Evolutionary conservation across 2,113 vertebrate species (phyloP), one percentile per base, ranked within the genome.

Genomic region (Austrofundulus limnaeus): DNA sequence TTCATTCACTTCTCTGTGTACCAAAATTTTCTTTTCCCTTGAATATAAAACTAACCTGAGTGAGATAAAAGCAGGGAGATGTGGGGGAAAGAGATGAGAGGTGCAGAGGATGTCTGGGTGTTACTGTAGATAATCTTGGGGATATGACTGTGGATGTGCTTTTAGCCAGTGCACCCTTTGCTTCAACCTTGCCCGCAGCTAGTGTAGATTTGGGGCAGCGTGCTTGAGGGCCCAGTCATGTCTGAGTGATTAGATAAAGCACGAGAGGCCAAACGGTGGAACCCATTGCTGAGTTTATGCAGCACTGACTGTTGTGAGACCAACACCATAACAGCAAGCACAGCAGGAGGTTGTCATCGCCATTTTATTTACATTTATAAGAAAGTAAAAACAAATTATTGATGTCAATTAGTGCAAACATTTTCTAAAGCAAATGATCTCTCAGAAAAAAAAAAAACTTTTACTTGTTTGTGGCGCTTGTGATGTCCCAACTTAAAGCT

Each of bases 241-340:
- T 89, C 88, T 88, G 83, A 86, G 74, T 83, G 86, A 91, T 91
- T 89, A 84, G 85, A 90, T 91, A 83, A 86, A 89, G 84, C 84
- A 78, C 61, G 34, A 74, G 81, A 85, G 84, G 84, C 80, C 80
- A 90, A 89, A 77, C 51, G 56, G 51, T 75, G 23, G 67, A 54
- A 78, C 60, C 72, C 55, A 45, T 9, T 71, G 86, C 81, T 80
- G 88, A 77, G 75, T 83, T 83, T 77, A 24, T 80, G 73, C 59
- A 49, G 73, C 77, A 67, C 34, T 71, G 78, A 72, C 77, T 58
- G 41, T 34, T 73, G 57, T 38, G 62, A 70, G 70, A 73, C 66
- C 61, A 24, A 46, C 64, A 20, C 51, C 34, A 46, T 69, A 50
- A 69, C 38, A 13, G 49, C 4, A 42, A 49, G 50, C 55, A 62